Evolutionary conservation across 1,140 invertebrate species (phyloP), one percentile per base, ranked within the genome.

Genomic region (Drosophila oshimai): DNA sequence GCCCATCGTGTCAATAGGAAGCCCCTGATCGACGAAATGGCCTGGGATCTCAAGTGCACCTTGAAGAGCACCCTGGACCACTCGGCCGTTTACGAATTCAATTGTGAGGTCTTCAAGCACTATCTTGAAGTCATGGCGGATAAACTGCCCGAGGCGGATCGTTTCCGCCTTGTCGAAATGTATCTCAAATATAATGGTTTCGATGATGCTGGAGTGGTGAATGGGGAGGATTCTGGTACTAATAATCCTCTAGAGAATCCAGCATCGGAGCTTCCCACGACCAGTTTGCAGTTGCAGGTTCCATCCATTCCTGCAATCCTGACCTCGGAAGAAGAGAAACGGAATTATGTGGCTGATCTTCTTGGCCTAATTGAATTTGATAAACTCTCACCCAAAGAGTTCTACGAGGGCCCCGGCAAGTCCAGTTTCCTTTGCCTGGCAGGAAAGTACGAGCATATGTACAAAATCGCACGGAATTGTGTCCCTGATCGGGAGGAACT

Each of bases 381-480:
- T 0, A 7, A 24, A 0, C 33, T 61, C 12, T 15, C 54, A 3
- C 28, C 60, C 4, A 12, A 20, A 13, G 37, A 62, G 6, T 62
- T 61, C 17, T 26, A 62, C 28, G 60, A 62, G 3, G 60, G 55
- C 4, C 54, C 60, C 4, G 60, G 60, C n/a, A 57, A 45, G 5
- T 61, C 37, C 9, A 24, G 0, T 5, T 12, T 60, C 1, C 29
- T 64, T 0, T 36, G 15, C 3, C 12, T 62, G 15, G 15, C 12
- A 0, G 15, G 62, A 7, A 64, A 64, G 37, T 64, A 64, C 17
- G 60, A 64, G 12, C 15, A 36, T 7, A 60, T 62, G n/a, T 62
- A 62, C 10, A 20, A 36, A 9, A 64, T 64, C 6, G 55, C 55
- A 0, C 6, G 10, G 0, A 20, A 20, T 0, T 1, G 13, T 2